Evolutionary conservation across 2,113 vertebrate species (phyloP).

Genomic region (Drymodes brunneopygia): DNA sequence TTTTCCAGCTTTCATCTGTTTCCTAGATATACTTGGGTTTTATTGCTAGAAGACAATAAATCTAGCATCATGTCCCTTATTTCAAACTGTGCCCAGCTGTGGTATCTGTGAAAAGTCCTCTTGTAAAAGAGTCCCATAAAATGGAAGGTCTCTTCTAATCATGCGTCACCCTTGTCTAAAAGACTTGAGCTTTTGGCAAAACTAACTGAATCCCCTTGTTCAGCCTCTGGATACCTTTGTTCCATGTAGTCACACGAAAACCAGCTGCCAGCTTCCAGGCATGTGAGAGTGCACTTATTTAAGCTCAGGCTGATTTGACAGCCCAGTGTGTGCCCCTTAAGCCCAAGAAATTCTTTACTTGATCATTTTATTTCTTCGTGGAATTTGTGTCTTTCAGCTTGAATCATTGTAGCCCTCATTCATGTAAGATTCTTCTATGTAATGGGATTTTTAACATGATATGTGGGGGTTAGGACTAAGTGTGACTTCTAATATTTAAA

Average conservation of each 20-base stretch:
- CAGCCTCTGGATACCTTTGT: background rate
- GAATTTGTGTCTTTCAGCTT: background rate
- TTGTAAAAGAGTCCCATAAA: background rate
- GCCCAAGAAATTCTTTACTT: background rate
- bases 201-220: background rate
- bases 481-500: background rate
- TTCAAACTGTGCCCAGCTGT: background rate
- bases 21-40: background rate
- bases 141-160: background rate
- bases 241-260: background rate
- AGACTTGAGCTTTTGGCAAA: background rate
- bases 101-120: background rate
- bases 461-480: background rate
- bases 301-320: background rate
- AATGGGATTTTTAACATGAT: background rate
- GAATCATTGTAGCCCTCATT: background rate
- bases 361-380: background rate
- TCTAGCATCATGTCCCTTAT: background rate
- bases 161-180: background rate
- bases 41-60: background rate
- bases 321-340: background rate
- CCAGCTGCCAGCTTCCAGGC: background rate
- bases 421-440: background rate
- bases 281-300: background rate
- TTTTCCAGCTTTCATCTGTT: background rate